Conservation (phyloP, 2,113 vertebrate genomes). For the Delphinapterus leucas region DNA sequence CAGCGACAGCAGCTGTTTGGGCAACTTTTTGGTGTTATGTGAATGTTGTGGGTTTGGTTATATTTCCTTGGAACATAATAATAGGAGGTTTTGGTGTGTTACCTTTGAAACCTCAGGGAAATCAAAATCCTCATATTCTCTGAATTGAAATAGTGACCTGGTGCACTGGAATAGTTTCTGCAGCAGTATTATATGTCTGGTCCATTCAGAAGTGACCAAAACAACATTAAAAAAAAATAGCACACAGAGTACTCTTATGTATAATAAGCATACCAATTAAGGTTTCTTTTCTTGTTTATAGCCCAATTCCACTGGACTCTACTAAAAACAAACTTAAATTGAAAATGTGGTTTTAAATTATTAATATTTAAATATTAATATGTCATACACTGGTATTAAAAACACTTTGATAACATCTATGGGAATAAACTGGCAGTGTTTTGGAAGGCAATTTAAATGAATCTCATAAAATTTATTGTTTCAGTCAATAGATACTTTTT, state of each 20-base stretch:
- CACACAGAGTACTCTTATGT: neutral
- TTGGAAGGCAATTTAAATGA: neutral
- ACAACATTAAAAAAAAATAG: neutral
- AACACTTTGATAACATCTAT: neutral
- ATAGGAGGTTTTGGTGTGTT: neutral
- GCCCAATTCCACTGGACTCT: neutral
- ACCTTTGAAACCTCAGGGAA: slow-evolving; percentile 42
- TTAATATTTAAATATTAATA: slow-evolving; percentile 41
- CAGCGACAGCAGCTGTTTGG: slow-evolving; percentile 16
- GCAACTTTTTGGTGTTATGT: neutral
- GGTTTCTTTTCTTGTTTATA: slow-evolving; percentile 37
- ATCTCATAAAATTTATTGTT: slow-evolving; percentile 1
- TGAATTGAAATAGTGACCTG: neutral
- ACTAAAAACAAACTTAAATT: slow-evolving; percentile 41
- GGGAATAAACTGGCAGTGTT: neutral
- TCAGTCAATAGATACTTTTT: neutral
- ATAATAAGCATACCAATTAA: neutral
- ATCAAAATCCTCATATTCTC: neutral
- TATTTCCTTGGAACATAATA: slow-evolving; percentile 44
- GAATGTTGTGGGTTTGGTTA: neutral
- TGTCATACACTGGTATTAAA: slow-evolving; percentile 18
- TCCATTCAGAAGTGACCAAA: neutral
- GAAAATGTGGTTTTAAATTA: slow-evolving; percentile 12
- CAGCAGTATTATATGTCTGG: neutral
- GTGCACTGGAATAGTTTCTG: neutral